Base-by-base conservation (phyloP, 2,113 vertebrate genomes). In the Cyphomyrus plagiostoma region DNA sequence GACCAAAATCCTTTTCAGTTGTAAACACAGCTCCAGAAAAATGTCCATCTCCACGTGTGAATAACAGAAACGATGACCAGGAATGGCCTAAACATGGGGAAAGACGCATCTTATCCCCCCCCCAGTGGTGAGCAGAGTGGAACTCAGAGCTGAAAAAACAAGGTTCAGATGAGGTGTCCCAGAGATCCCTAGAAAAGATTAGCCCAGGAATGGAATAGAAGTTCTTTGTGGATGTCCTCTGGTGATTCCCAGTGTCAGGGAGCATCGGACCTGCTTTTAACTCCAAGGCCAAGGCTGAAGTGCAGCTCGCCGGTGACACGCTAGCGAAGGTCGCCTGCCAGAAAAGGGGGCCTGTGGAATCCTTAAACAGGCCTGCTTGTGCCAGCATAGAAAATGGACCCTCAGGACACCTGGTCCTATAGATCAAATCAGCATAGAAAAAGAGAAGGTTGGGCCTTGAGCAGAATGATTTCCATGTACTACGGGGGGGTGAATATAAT, bases 341-440 rank as follows among this genome's bases (percentile, higher is more conserved):
- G 46, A 49, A 35, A 35, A 21, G 86, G 87, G 46, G 77, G 15
- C 21, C 49, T 26, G 46, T 39, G 39, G 70, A 80, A 87, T 90
- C 89, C 83, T 53, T 88, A 85, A 88, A 89, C 52, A 86, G 50
- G 30, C 45, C 30, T n/a, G 52, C n/a, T 91, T 19, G 85, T 13
- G 48, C 89, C 48, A 35, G 30, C 49, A 89, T 39, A 70, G 87
- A 85, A 77, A 80, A 45, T 3, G 45, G 83, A 11, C 23, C 23
- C 83, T 50, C 23, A 89, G 90, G 86, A 30, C 7, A 88, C 19
- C 82, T 21, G 45, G 21, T 58, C 13, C 26, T 62, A 46, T 23
- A 91, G 87, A 88, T 52, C 66, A 88, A 23, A 84, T 83, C 70
- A 52, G 84, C 15, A 4, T 19, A 10, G 58, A 66, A 49, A 84